A percentile compares a stretch with the other conserved stretches of the same genome.
Evolutionary conservation across 1,140 invertebrate species (phyloP).

Genomic region (Archivesica marissinica): DNA sequence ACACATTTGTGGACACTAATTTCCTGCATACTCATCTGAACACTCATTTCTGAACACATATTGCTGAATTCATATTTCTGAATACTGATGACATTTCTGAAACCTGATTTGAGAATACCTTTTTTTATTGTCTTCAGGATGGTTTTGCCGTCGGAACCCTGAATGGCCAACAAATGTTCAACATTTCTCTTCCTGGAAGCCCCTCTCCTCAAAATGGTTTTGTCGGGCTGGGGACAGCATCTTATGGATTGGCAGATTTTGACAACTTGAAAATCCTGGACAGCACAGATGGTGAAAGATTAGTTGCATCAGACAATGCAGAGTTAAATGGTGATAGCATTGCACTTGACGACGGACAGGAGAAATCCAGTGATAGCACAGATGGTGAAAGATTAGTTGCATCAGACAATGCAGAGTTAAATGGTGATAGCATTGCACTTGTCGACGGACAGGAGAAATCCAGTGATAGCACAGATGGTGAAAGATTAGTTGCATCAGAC

Average conservation of each 20-base stretch:
- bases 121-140: conserved; percentile 65
- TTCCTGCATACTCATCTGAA: too few relatives aligned
- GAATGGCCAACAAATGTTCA: conserved; percentile 67
- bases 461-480: conserved; percentile 32
- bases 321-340: neutral
- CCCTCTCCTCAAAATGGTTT: conserved; percentile 69
- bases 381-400: conserved; percentile 18
- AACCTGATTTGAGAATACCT: too few relatives aligned
- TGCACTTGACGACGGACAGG: too few relatives aligned
- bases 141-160: conserved; percentile 58
- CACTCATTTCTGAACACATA: too few relatives aligned
- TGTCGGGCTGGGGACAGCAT: conserved; percentile 74
- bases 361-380: conserved; percentile 33
- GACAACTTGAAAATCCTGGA: conserved; percentile 69
- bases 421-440: neutral
- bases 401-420: neutral
- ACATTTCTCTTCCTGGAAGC: conserved; percentile 36
- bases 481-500: neutral
- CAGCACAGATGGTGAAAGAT: conserved; percentile 20
- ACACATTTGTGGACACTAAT: too few relatives aligned
- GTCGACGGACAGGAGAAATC: too few relatives aligned
- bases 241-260: conserved; percentile 77
- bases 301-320: neutral
- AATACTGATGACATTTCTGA: too few relatives aligned
- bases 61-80: too few relatives aligned